Evolutionary conservation across 2,797 vertebrate species (phyloP).

Genomic region (Hippopotamyrus pictus): DNA sequence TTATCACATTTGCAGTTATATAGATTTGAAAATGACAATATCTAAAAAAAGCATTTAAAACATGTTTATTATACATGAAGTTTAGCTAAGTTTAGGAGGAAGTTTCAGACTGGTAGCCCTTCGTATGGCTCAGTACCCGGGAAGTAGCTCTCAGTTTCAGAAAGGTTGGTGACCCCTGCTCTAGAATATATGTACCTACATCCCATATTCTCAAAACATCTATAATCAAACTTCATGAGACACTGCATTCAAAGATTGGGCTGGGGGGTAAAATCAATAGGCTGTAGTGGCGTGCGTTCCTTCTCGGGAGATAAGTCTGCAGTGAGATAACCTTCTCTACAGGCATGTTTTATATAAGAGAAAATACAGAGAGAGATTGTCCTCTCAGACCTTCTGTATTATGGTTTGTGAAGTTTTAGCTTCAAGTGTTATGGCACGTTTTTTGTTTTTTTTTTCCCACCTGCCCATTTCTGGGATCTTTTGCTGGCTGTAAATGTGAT

Average conservation of each 20-base stretch:
- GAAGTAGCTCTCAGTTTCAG: not conserved
- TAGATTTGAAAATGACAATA: too few relatives aligned
- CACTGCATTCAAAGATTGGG: not conserved
- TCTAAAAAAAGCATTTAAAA: too few relatives aligned
- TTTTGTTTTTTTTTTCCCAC: constrained; percentile 6
- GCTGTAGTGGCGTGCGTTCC: not conserved
- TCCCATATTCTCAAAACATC: not conserved
- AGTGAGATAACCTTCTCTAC: constrained; percentile 47
- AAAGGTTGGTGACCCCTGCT: not conserved
- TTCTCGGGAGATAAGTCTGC: not conserved
- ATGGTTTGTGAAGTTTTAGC: constrained; percentile 34
- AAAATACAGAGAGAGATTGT: constrained; percentile 17
- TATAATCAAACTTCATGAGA: not conserved
- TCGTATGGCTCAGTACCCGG: not conserved
- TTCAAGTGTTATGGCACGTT: constrained; percentile 50
- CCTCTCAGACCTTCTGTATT: constrained; percentile 32
- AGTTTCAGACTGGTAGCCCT: not conserved
- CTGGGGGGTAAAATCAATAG: not conserved
- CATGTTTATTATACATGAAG: too few relatives aligned
- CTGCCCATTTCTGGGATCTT: constrained; percentile 52
- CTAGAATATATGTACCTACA: not conserved
- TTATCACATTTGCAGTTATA: too few relatives aligned
- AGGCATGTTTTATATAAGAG: constrained; percentile 57
- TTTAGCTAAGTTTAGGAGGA: too few relatives aligned
- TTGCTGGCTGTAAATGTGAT: constrained; percentile 86